Base-by-base conservation (phyloP, 2,888 invertebrate genomes). In the Diadegma fenestrale region DNA sequence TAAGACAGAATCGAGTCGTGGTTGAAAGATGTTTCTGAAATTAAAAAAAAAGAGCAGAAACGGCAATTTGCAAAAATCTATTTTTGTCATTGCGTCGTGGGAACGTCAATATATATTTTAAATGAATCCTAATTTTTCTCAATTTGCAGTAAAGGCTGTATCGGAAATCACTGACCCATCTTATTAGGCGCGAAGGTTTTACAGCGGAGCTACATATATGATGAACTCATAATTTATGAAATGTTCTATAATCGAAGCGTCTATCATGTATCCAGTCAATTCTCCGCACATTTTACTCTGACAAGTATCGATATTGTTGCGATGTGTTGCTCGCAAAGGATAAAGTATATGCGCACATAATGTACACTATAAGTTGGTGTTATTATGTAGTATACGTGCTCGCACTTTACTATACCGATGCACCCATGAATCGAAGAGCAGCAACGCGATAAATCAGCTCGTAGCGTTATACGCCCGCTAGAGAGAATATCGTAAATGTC, bases 401-500 rank as follows among this genome's bases (percentile, higher is more conserved):
- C 73, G 66, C 77, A 68, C 84, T 80, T 61, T 61, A 73, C 68
- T 71, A 73, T 76, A 78, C 77, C 68, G 80, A 84, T 81, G 80
- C 81, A 73, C 77, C 80, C 81, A 80, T 81, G 84, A 81, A 81
- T 81, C 77, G 81, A 68, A 61, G 84, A 73, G 77, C 77, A 73
- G 72, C 77, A 81, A 77, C 61, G 80, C 72, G 48, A 84, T 84
- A 84, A 84, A 84, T 84, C 81, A 84, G 68, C 51, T 66, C 33
- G 77, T 71, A 66, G 77, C 51, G 80, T 83, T 68, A 45, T 80
- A 80, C 71, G 63, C 71, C 77, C 72, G 72, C 77, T 73, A 66
- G 76, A 81, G 81, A 84, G 77, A 80, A 84, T 84, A 84, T 84
- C 80, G 84, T 84, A 81, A 84, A 84, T 78, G 84, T 84, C 84